Percentiles rank a stretch among this genome's conserved stretches.
phyloP scores from a whole-genome alignment of 23 tunicate genomes.

The Styela plicata region DNA sequence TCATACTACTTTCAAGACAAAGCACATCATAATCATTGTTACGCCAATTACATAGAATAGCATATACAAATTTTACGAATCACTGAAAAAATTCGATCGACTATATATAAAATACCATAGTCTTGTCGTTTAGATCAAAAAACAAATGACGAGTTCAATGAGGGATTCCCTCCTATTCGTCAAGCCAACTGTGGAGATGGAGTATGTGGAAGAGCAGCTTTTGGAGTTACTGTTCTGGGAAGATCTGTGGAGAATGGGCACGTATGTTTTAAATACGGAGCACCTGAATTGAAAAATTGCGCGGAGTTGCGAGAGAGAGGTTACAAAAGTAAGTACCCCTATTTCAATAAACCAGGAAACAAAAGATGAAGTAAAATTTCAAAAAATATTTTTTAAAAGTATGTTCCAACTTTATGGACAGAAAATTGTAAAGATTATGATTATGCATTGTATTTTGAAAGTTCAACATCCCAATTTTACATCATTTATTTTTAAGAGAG shows the following conservation, averaged over 20 bases:
- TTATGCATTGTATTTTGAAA: neutral
- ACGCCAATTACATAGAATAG: no score
- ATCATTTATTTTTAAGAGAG: constrained; percentile 11
- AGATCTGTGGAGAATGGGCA: neutral
- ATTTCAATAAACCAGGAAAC: neutral
- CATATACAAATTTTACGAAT: no score
- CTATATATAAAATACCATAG: no score
- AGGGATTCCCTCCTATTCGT: neutral
- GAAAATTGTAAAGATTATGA: no score
- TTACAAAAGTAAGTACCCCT: constrained; percentile 8
- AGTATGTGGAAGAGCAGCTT: constrained; percentile 2
- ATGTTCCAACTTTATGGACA: no score
- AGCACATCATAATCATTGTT: no score
- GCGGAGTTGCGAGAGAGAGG: constrained; percentile 9
- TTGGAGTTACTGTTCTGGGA: neutral
- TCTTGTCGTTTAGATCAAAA: neutral
- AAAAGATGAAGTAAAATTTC: neutral
- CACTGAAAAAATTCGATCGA: no score
- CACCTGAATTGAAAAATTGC: neutral
- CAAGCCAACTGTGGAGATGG: neutral
- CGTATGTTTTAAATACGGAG: constrained; percentile 11
- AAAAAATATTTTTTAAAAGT: no score
- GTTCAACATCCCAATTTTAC: neutral
- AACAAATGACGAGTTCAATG: no score
- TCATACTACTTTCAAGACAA: no score